phyloP scores from a whole-genome alignment of 2,888 invertebrate species.

The Phrixothrix hirtus region DNA sequence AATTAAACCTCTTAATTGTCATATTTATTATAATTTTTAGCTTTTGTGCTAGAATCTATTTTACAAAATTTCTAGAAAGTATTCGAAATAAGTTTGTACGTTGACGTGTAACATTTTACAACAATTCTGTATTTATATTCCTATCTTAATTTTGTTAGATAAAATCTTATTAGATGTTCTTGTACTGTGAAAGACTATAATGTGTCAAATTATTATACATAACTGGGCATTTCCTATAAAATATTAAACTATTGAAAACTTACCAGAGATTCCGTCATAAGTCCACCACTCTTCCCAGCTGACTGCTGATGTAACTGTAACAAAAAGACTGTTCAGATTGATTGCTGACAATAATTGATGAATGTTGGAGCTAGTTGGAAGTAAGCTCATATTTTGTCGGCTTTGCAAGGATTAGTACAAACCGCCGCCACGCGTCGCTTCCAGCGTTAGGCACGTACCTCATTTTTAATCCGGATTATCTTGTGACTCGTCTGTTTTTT shows the following conservation, averaged over 20 bases:
- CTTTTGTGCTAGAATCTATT: conserved; percentile 26
- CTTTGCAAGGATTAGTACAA: conserved; percentile 48
- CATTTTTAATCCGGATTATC: conserved; percentile 57
- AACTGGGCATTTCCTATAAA: no score
- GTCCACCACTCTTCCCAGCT: conserved; percentile 98
- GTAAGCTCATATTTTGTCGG: conserved; percentile 52
- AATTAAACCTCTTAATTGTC: conserved; percentile 44
- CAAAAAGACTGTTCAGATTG: conserved; percentile 52
- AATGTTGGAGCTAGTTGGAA: conserved; percentile 43
- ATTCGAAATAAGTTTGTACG: no score
- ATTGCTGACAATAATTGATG: conserved; percentile 51
- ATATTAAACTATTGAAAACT: no score
- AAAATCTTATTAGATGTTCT: no score
- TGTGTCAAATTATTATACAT: no score
- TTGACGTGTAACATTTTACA: no score
- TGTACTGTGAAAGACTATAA: no score
- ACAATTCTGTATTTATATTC: no score
- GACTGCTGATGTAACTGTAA: conserved; percentile 74
- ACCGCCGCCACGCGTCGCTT: conserved; percentile 45
- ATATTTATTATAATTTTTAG: conserved; percentile 41
- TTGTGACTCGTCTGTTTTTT: conserved; percentile 47
- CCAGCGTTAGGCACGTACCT: conserved; percentile 51
- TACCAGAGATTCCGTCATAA: conserved; percentile 93
- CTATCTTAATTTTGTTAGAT: no score
- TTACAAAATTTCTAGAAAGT: conserved; percentile 14